Evolutionary conservation across 2,797 vertebrate species (phyloP), one percentile per base, ranked within the genome.

Genomic region (Acanthiza pusilla): DNA sequence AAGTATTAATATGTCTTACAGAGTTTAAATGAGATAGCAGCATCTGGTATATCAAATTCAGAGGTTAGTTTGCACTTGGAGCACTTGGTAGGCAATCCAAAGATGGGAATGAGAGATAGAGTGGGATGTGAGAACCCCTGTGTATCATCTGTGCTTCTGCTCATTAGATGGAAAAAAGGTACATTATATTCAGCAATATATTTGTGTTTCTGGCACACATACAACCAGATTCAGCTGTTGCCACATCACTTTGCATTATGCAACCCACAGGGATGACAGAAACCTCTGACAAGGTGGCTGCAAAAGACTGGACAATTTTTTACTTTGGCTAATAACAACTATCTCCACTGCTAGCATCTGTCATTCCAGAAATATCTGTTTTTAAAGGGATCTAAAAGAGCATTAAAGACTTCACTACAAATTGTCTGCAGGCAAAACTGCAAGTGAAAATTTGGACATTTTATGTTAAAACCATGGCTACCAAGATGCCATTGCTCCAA

Each of bases 61-160:
- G 90, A 90, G 48, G 83, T 78, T 93, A 86, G 66, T 90, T 91
- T 88, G 71, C 48, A 84, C 51, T 91, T 87, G 53, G 51, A 76
- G 87, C 34, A 71, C 57, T 94, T 79, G 13, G 74, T 81, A 85
- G 63, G 74, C 71, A 91, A 77, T 66, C 63, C 48, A 68, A 92
- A 95, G 73, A 76, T 79, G 63, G 23, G 51, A 93, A 91, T 68
- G 61, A 74, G 65, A 92, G 62, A 84, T 7, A 80, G 63, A 85
- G 88, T 65, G 76, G 82, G 74, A 91, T 91, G 91, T 66, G 77
- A 95, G 63, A 91, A 89, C 43, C 43, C 88, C 73, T 67, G 57
- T 75, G 45, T 77, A 89, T 88, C 85, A 88, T 84, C 66, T 85
- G 51, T 91, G 73, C 57, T 57, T 94, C 71, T 85, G 78, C 55